Conservation (phyloP, 2,113 vertebrate genomes). For the Psilopsiagon aurifrons region DNA sequence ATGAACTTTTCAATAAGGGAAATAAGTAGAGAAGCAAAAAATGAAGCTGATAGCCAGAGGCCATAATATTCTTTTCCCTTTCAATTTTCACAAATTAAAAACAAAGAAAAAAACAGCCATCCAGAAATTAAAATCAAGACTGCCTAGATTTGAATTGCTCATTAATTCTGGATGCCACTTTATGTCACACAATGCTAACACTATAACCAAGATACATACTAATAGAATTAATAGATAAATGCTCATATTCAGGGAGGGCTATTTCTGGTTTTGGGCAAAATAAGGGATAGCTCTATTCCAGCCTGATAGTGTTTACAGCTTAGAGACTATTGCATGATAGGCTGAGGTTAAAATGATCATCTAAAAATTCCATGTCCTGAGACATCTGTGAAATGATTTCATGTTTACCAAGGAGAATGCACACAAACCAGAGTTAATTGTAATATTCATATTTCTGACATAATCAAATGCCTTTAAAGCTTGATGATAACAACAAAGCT, state of each 20-base stretch:
- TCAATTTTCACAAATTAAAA: not conserved
- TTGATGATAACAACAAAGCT: not conserved
- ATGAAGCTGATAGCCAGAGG: not conserved
- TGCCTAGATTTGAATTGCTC: not conserved
- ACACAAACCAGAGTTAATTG: not conserved
- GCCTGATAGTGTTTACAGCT: not conserved
- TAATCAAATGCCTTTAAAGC: not conserved
- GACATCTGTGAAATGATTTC: not conserved
- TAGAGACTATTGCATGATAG: not conserved
- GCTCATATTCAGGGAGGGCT: not conserved
- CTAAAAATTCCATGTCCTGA: not conserved
- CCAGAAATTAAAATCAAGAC: not conserved
- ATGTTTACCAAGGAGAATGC: not conserved
- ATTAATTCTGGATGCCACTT: conserved; percentile 38
- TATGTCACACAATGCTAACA: not conserved
- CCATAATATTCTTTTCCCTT: not conserved
- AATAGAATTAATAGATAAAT: not conserved
- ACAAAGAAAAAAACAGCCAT: not conserved
- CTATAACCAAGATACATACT: not conserved
- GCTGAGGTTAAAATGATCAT: not conserved
- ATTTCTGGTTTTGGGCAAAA: not conserved
- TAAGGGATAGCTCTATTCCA: not conserved
- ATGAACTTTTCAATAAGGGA: not conserved
- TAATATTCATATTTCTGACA: not conserved
- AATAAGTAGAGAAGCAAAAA: not conserved